Evolutionary conservation across 2,888 invertebrate genomes (phyloP).

Genomic region (Acleris literana): DNA sequence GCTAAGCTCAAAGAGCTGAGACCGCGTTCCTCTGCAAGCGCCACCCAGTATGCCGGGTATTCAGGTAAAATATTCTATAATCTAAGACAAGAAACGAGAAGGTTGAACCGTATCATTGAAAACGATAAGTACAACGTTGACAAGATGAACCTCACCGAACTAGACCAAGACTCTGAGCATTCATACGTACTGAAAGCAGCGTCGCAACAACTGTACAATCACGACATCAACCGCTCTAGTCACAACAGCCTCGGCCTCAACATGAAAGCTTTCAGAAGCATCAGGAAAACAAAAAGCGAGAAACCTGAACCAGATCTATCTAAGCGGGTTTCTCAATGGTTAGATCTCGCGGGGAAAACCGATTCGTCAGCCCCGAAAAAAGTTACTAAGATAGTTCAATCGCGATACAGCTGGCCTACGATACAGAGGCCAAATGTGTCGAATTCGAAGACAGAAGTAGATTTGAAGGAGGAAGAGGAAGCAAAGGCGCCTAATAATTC

Average conservation of each 20-base stretch:
- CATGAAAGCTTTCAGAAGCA: slow-evolving; percentile 67
- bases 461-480: slow-evolving; percentile 59
- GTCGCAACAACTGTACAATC: slow-evolving; percentile 59
- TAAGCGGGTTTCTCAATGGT: slow-evolving; percentile 90
- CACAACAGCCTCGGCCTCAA: slow-evolving; percentile 50
- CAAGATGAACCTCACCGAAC: slow-evolving; percentile 61
- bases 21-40: slow-evolving; percentile 66
- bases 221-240: slow-evolving; percentile 50
- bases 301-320: slow-evolving; percentile 76
- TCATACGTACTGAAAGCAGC: slow-evolving; percentile 60
- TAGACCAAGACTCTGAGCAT: slow-evolving; percentile 62
- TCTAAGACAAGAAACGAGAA: slow-evolving; percentile 53
- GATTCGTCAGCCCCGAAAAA: slow-evolving; percentile 67
- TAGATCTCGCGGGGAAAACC: slow-evolving; percentile 88
- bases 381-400: slow-evolving; percentile 65
- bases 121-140: slow-evolving; percentile 64
- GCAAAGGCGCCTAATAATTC: slow-evolving; percentile 61
- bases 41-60: slow-evolving; percentile 33
- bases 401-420: slow-evolving; percentile 75
- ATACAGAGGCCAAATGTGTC: slow-evolving; percentile 61
- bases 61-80: slow-evolving; percentile 46
- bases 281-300: slow-evolving; percentile 66
- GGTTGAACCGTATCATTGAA: slow-evolving; percentile 63
- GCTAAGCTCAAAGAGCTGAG: slow-evolving; percentile 58
- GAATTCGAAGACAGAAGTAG: slow-evolving; percentile 69